phyloP scores from a whole-genome alignment of 2,888 invertebrate species.

The Zaprionus obscuricornis region DNA sequence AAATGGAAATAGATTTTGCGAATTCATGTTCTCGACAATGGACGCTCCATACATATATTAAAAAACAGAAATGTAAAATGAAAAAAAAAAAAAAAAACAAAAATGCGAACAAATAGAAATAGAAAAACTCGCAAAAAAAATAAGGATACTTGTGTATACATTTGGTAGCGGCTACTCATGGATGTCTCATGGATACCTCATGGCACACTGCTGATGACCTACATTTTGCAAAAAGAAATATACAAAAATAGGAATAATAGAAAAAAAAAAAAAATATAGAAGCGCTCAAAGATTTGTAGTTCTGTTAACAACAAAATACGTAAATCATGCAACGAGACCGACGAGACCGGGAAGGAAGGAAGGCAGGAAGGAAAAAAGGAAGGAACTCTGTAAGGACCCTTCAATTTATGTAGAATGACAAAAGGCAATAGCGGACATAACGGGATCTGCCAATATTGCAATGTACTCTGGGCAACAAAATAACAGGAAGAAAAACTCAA shows the following conservation, averaged over 20 bases:
- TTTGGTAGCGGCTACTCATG: constrained; percentile 17
- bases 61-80: no score
- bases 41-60: constrained; percentile 25
- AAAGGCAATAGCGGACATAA: constrained; percentile 39
- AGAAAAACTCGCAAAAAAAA: constrained; percentile 13
- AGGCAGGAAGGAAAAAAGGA: constrained; percentile 23
- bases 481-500: no score
- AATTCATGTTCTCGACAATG: constrained; percentile 71
- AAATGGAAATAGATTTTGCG: constrained; percentile 73
- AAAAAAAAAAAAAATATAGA: constrained; percentile 5
- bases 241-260: constrained; percentile 16
- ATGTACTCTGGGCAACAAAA: no score
- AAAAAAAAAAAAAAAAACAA: constrained; percentile 2
- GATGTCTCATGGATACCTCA: no score
- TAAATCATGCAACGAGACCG: constrained; percentile 44
- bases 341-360: not conserved
- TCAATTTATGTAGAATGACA: constrained; percentile 47
- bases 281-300: constrained; percentile 34
- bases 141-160: constrained; percentile 34
- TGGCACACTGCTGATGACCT: constrained; percentile 58
- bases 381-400: constrained; percentile 61
- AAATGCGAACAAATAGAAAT: no score
- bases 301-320: constrained; percentile 61
- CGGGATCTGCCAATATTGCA: constrained; percentile 68
- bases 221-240: constrained; percentile 46